A percentile compares a stretch with the other conserved stretches of the same genome.
These are phyloP conservation scores for Takifugu bimaculatus DNA, from an alignment of 2,113 vertebrate species.

Conservation along the genomic window DNA sequence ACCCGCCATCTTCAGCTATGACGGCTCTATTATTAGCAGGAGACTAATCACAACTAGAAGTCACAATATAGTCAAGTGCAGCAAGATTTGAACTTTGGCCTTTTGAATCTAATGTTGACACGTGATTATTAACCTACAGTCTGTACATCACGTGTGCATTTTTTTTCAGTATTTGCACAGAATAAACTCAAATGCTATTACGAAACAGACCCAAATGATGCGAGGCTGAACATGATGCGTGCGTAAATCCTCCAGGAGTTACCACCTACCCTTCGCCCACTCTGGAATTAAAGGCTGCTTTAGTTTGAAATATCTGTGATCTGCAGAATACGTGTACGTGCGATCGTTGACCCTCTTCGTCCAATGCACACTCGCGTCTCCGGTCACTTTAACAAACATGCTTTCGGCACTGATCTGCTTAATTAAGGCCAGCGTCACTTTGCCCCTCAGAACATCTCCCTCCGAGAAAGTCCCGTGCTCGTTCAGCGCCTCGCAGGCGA, in stretches of 20 bases:
- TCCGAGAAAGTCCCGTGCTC: constrained; percentile 53
- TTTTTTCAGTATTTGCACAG: too few species aligned
- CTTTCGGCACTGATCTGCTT: constrained; percentile 39
- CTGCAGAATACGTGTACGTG: constrained; percentile 14
- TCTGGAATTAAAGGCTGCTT: constrained; percentile 59
- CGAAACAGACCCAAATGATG: too few species aligned
- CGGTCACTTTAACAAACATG: constrained; percentile 64
- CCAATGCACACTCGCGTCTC: constrained; percentile 64
- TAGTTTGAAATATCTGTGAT: constrained; percentile 69
- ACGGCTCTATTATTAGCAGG: not conserved
- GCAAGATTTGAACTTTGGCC: not conserved
- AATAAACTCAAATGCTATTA: too few species aligned
- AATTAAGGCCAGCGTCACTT: constrained; percentile 38
- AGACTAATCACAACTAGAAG: not conserved
- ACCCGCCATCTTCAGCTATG: too few species aligned
- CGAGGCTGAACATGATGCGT: not conserved
- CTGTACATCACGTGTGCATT: too few species aligned
- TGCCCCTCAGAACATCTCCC: constrained; percentile 54
- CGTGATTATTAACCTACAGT: too few species aligned
- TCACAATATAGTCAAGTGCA: not conserved
- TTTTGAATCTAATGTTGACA: too few species aligned
- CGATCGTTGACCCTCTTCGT: not conserved
- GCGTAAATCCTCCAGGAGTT: not conserved
- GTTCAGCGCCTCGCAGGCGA: constrained; percentile 52
- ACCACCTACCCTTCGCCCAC: constrained; percentile 30